Percentiles rank a stretch among this genome's conserved stretches.
Evolutionary conservation across 2,113 vertebrate genomes (phyloP).

Genomic region (Miniopterus natalensis): DNA sequence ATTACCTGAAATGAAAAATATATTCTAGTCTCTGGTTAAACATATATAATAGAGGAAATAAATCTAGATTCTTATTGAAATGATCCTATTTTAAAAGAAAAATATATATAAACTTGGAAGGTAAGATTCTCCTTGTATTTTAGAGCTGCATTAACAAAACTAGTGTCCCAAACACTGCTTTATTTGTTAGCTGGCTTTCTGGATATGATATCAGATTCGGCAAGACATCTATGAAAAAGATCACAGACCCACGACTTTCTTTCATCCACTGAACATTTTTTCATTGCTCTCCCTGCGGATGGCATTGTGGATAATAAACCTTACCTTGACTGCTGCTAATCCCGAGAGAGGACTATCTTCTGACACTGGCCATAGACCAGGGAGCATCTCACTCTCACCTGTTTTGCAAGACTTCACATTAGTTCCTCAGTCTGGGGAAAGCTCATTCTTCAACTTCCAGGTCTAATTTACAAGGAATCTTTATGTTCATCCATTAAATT

Average conservation of each 20-base stretch:
- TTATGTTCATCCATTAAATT: background rate
- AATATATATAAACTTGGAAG: conserved; percentile 36
- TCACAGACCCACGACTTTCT: background rate
- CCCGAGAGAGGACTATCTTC: background rate
- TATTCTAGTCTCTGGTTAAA: background rate
- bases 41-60: background rate
- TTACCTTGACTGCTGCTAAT: background rate
- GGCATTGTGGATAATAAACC: too few species aligned
- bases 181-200: conserved; percentile 27
- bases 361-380: background rate
- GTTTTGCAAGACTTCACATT: background rate
- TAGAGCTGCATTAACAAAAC: conserved; percentile 28
- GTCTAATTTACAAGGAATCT: background rate
- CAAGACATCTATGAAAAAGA: background rate
- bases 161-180: background rate
- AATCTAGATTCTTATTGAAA: conserved; percentile 39
- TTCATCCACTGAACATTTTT: background rate
- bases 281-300: background rate
- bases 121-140: background rate
- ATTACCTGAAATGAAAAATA: conserved; percentile 45
- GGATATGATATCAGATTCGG: background rate
- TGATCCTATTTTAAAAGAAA: conserved; percentile 24
- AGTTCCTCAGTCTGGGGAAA: background rate
- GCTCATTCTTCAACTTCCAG: background rate
- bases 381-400: background rate